A percentile compares a stretch with the other conserved stretches of the same genome.
phyloP scores from a whole-genome alignment of 1,140 invertebrate species.

The Zeugodacus cucurbitae region DNA sequence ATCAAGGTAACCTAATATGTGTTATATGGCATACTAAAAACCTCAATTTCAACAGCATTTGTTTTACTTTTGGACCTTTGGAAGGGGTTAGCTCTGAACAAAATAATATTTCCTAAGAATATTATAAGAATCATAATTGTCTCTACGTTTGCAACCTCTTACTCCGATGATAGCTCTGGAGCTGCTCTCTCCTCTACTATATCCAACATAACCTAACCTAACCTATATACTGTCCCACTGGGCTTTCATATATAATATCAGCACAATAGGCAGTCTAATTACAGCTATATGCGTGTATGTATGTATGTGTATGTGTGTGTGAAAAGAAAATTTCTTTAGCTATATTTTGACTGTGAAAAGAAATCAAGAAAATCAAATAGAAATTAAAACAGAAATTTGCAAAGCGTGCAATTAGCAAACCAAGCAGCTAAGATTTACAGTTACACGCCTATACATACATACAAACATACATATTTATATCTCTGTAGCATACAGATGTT shows the following conservation, averaged over 20 bases:
- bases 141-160: too few species aligned
- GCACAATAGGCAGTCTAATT: background rate
- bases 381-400: background rate
- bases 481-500: background rate
- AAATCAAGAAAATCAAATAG: background rate
- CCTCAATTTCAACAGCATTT: too few species aligned
- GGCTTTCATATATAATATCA: background rate
- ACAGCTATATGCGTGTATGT: background rate
- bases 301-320: background rate
- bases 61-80: too few species aligned
- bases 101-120: too few species aligned
- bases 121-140: too few species aligned
- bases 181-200: too few species aligned
- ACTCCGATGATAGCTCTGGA: too few species aligned
- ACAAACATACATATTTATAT: background rate
- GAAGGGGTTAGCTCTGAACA: too few species aligned
- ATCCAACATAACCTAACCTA: too few species aligned
- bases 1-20: too few species aligned
- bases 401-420: background rate
- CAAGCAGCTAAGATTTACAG: background rate
- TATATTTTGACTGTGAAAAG: background rate
- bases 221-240: background rate
- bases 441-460: background rate
- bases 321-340: background rate
- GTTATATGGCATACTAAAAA: too few species aligned